Percentiles rank a stretch among this genome's conserved stretches.
Conservation (phyloP, 2,888 invertebrate genomes). For the Onchidella celtica region DNA sequence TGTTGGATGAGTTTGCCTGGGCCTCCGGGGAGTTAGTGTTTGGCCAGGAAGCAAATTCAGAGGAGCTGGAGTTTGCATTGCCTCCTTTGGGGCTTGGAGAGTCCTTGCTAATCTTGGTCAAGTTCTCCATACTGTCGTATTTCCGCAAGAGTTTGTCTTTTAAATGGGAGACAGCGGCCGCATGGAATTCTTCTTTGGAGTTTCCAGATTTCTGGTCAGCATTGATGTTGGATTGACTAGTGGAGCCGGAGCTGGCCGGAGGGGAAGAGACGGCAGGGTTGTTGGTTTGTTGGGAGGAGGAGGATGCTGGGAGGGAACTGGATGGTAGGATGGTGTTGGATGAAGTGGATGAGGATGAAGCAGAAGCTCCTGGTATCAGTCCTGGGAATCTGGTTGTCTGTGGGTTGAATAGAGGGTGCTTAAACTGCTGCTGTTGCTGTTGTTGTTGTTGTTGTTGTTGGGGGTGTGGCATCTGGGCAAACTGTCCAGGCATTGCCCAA, state of each 20-base stretch:
- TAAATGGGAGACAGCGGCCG: slow-evolving; percentile 63
- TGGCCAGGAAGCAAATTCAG: background rate
- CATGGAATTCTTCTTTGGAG: slow-evolving; percentile 59
- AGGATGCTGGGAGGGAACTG: background rate
- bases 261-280: background rate
- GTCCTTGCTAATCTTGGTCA: slow-evolving; percentile 57
- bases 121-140: slow-evolving; percentile 69
- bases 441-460: background rate
- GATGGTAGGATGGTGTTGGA: background rate
- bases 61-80: background rate
- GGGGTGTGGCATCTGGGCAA: background rate
- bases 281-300: background rate
- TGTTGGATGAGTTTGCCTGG: background rate
- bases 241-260: slow-evolving; percentile 30
- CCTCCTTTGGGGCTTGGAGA: background rate
- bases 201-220: slow-evolving; percentile 10
- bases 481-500: slow-evolving; percentile 19
- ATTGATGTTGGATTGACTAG: background rate
- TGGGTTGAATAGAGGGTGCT: slow-evolving; percentile 12
- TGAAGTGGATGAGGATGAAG: slow-evolving; percentile 19
- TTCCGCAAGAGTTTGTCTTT: slow-evolving; percentile 71
- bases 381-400: background rate
- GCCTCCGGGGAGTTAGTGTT: background rate
- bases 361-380: background rate
- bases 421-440: slow-evolving; percentile 25